Percentiles rank a stretch among this genome's conserved stretches.
phyloP scores from a whole-genome alignment of 2,113 vertebrate species.

The Terrapene triunguis region DNA sequence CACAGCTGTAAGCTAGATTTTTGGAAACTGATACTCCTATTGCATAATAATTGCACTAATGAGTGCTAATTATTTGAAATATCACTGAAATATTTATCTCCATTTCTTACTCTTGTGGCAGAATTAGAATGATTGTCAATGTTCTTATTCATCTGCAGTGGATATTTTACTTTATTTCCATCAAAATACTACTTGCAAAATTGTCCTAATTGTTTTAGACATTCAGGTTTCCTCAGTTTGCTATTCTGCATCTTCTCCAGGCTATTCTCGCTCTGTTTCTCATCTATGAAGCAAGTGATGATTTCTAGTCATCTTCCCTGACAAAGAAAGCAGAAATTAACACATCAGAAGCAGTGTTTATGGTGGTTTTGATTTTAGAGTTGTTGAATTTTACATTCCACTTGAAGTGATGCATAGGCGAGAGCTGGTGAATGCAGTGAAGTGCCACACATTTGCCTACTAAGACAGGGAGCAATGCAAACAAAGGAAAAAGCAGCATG shows the following conservation, averaged over 20 bases:
- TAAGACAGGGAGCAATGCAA: neutral
- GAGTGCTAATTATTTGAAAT: constrained; percentile 31
- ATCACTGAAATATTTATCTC: constrained; percentile 55
- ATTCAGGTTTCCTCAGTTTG: constrained; percentile 16
- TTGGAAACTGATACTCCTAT: neutral
- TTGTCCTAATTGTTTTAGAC: constrained; percentile 32
- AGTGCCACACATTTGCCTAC: neutral
- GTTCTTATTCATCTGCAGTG: constrained; percentile 11
- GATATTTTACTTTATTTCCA: constrained; percentile 46
- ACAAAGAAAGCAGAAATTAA: constrained; percentile 12
- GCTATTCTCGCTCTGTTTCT: neutral
- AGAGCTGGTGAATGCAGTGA: neutral
- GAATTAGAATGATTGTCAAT: constrained; percentile 33
- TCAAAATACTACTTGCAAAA: constrained; percentile 52
- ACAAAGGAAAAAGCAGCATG: accelerated
- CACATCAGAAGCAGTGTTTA: neutral
- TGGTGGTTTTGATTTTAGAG: constrained; percentile 16
- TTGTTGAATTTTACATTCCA: neutral
- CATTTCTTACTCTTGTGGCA: neutral
- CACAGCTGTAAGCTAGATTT: neutral
- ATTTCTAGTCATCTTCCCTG: neutral
- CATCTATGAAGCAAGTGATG: constrained; percentile 3
- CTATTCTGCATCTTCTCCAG: neutral
- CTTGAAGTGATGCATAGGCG: neutral
- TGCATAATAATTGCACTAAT: neutral